phyloP scores from a whole-genome alignment of 2,888 invertebrate species.

The Drosophila ustulata region DNA sequence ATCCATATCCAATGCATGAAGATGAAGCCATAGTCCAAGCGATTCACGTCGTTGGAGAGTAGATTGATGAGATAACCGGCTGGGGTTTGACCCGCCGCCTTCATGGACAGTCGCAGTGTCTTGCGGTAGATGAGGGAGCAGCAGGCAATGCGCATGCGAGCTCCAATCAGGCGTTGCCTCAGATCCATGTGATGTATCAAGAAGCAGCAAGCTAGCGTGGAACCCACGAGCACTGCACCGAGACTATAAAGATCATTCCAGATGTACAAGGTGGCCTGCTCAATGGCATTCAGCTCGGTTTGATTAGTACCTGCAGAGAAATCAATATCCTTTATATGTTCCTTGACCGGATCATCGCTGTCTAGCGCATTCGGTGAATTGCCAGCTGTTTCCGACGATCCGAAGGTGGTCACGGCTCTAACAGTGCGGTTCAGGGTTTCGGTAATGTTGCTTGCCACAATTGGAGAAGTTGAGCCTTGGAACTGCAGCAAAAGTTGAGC shows the following conservation, averaged over 20 bases:
- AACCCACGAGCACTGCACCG: conserved; percentile 79
- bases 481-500: conserved; percentile 84
- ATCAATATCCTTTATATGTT: conserved; percentile 26
- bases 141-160: conserved; percentile 88
- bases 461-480: conserved; percentile 51
- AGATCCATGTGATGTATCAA: conserved; percentile 85
- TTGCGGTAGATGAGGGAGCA: conserved; percentile 85
- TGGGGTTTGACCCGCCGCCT: conserved; percentile 89
- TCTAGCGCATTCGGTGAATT: conserved; percentile 50
- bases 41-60: conserved; percentile 96
- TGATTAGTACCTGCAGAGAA: conserved; percentile 16
- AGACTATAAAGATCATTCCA: conserved; percentile 84
- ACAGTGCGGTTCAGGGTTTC: conserved; percentile 56
- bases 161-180: conserved; percentile 86
- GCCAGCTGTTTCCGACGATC: conserved; percentile 20
- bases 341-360: conserved; percentile 34
- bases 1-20: conserved; percentile 96
- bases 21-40: conserved; percentile 94
- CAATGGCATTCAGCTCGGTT: conserved; percentile 24
- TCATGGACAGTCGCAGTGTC: conserved; percentile 89
- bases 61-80: conserved; percentile 97
- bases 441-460: conserved; percentile 12
- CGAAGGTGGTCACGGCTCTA: conserved; percentile 53
- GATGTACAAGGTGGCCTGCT: conserved; percentile 48
- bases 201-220: conserved; percentile 81